Base-by-base conservation (phyloP, 92 coral and sea anemone genomes). In the Phenganax subtilis region DNA sequence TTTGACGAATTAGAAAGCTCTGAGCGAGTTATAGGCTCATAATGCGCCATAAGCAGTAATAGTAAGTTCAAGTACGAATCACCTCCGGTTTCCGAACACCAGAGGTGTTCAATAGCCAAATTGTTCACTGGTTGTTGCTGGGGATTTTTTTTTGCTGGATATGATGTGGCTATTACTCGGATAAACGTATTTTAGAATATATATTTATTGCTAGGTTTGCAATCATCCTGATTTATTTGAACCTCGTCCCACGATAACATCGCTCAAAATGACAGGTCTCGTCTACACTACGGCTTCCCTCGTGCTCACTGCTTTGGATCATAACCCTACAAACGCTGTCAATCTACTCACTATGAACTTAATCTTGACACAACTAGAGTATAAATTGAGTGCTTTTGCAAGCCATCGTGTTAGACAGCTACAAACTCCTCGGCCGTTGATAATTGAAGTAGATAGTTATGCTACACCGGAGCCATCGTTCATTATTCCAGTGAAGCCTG, bases 161-260 rank as follows among this genome's bases (percentile, higher is more conserved):
- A 6, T 47, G 10, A 5, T 37, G 47, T 37, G 47, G 47, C 47
- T 37, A 37, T 5, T 5, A 37, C 47, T 37, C 47, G 5, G 5
- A 1, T 37, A 37, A 47, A 57, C 12, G 0, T 70, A 16, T 52
- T 82, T 31, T 58, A 37, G 47, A 37, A 1, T 1, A 37, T 37
- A 37, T 37, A 31, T 82, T n/a, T 55, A 37, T 73, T 51, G 56
- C 52, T 76, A 96, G 99, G 99, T 96, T n/a, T 96, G 99, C 55
- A 96, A 96, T 67, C 99, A 96, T 71, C 99, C 99, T 29, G 99
- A 96, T 88, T 85, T 96, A 77, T 96, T 96, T 85, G 99, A 96
- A 80, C 81, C 93, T 52, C 90, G 99, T 37, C 99, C 97, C 57
- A 92, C 91, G 29, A 86, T 92, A 37, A 92, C 97, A 14, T 86